Percentiles rank a stretch among this genome's conserved stretches.
Conservation (phyloP, 2,113 vertebrate species). For the Odontophorus gujanensis region DNA sequence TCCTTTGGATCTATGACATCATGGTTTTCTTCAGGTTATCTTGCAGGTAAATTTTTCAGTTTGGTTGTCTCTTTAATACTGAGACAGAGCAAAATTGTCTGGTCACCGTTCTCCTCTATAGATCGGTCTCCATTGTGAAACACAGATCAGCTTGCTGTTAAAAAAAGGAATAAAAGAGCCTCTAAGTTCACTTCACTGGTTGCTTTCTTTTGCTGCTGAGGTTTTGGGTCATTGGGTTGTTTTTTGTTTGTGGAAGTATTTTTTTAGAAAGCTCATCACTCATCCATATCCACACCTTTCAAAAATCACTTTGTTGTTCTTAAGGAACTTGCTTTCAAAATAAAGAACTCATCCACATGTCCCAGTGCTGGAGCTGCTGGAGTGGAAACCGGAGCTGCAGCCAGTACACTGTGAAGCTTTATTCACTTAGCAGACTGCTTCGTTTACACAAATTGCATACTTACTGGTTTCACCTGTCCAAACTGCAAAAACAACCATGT, state of each 20-base stretch:
- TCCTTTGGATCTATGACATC: conserved; percentile 11
- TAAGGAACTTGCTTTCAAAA: conserved; percentile 51
- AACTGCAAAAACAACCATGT: conserved; percentile 69
- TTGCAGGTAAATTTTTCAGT: not conserved
- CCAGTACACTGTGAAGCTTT: conserved; percentile 22
- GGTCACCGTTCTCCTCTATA: not conserved
- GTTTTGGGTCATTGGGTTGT: conserved; percentile 10
- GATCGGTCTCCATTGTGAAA: conserved; percentile 37
- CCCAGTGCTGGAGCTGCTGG: conserved; percentile 13
- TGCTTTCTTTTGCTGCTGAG: not conserved
- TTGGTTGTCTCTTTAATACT: conserved; percentile 4
- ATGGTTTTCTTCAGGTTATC: conserved; percentile 35
- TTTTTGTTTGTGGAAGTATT: conserved; percentile 6
- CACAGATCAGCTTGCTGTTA: not conserved
- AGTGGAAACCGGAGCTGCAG: conserved; percentile 26
- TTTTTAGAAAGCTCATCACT: conserved; percentile 42
- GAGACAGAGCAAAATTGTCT: conserved; percentile 8
- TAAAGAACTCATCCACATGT: conserved; percentile 34
- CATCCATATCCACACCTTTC: conserved; percentile 18
- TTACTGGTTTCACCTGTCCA: conserved; percentile 67
- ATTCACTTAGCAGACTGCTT: conserved; percentile 41
- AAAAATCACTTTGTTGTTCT: conserved; percentile 44
- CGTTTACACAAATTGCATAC: conserved; percentile 50
- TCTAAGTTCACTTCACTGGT: conserved; percentile 38
- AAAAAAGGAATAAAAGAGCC: not conserved